Percentiles rank a stretch among this genome's conserved stretches.
Evolutionary conservation across 2,888 invertebrate species (phyloP).

Genomic region (Leistus spinibarbis): DNA sequence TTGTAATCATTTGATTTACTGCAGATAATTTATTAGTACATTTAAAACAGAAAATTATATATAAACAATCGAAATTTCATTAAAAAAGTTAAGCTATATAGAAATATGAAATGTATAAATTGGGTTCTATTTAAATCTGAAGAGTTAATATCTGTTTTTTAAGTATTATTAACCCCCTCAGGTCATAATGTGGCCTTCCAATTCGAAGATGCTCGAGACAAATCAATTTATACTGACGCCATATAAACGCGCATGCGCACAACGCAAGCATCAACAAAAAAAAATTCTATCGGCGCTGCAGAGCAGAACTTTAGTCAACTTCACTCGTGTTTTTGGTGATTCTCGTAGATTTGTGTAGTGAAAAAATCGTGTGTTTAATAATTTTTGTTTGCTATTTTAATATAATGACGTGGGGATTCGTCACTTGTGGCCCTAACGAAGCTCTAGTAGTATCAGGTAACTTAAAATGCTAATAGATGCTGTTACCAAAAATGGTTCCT

Average conservation of each 20-base stretch:
- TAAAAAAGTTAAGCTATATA: not conserved
- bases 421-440: conserved; percentile 94
- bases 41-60: not conserved
- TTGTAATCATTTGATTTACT: no score
- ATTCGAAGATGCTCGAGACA: conserved; percentile 24
- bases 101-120: not conserved
- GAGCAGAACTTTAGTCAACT: not conserved
- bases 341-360: not conserved
- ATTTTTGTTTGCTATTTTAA: conserved; percentile 10
- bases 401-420: conserved; percentile 70
- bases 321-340: conserved; percentile 16
- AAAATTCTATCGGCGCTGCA: conserved; percentile 12
- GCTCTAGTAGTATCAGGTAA: conserved; percentile 93
- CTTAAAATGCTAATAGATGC: not conserved
- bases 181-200: conserved; percentile 24
- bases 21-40: no score
- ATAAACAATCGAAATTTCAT: not conserved
- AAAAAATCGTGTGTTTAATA: not conserved
- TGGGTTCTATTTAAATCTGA: not conserved
- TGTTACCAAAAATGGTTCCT: not conserved
- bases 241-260: conserved; percentile 16
- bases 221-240: conserved; percentile 35
- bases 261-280: not conserved
- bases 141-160: not conserved
- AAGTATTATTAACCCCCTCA: conserved; percentile 12